Conservation (phyloP, 2,113 vertebrate genomes). For the Pontoporia blainvillei region DNA sequence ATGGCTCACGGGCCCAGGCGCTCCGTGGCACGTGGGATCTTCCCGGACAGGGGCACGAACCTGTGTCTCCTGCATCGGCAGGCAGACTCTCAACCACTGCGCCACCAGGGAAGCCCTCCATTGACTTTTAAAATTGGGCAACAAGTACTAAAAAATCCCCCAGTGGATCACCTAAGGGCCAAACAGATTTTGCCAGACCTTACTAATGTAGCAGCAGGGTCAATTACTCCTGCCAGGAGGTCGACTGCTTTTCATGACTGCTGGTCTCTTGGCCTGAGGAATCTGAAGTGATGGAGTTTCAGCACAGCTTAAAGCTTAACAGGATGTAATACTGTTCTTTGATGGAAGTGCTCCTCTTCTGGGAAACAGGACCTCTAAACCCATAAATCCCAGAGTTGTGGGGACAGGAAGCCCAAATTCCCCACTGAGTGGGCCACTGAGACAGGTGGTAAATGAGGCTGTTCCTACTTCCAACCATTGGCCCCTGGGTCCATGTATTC, state of each 20-base stretch:
- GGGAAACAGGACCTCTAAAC: neutral
- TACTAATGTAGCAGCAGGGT: neutral
- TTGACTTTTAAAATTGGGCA: constrained; percentile 13
- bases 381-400: neutral
- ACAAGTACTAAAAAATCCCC: neutral
- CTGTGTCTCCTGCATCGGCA: no score
- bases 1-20: no score
- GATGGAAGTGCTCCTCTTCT: neutral
- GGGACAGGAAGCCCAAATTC: neutral
- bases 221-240: neutral
- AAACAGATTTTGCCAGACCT: neutral
- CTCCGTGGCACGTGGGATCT: no score
- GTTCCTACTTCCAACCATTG: neutral
- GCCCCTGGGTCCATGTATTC: neutral
- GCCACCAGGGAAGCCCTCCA: neutral
- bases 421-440: neutral
- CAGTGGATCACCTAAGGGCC: neutral
- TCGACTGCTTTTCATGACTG: neutral
- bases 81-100: no score
- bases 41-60: no score
- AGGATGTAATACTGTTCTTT: neutral
- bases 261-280: neutral
- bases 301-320: neutral
- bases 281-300: neutral
- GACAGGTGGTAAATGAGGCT: neutral